Evolutionary conservation across 2,113 vertebrate species (phyloP).

Genomic region (Gambusia holbrooki): DNA sequence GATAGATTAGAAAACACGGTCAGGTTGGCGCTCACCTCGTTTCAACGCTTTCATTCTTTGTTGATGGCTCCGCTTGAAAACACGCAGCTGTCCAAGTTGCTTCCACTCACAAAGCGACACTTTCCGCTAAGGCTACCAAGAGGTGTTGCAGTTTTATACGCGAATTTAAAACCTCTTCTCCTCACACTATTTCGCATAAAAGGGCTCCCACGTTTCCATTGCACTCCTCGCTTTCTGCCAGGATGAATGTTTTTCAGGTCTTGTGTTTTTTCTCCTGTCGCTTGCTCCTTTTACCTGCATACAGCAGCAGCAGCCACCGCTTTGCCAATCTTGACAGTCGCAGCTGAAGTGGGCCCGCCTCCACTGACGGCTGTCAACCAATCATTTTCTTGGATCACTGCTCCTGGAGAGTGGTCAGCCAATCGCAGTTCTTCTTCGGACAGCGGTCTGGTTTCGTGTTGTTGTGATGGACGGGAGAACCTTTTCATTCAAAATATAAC

Average conservation of each 20-base stretch:
- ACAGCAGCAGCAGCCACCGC: conserved; percentile 67
- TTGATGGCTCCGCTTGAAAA: conserved; percentile 69
- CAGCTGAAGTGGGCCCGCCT: conserved; percentile 63
- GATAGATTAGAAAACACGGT: neutral
- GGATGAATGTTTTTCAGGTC: conserved; percentile 38
- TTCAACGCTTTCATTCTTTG: conserved; percentile 84
- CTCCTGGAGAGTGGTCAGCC: conserved; percentile 26
- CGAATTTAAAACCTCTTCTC: conserved; percentile 7
- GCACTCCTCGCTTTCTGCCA: conserved; percentile 17
- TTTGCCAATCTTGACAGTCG: conserved; percentile 80
- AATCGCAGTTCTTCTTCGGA: conserved; percentile 39
- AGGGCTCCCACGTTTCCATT: conserved; percentile 36
- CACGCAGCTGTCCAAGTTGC: conserved; percentile 79
- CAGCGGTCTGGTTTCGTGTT: conserved; percentile 57
- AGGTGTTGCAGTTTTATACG: conserved; percentile 32
- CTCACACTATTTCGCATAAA: neutral
- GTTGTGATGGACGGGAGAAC: conserved; percentile 68
- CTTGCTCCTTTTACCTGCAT: conserved; percentile 77
- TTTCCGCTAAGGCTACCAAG: conserved; percentile 52
- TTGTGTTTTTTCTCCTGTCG: conserved; percentile 53
- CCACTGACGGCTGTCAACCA: conserved; percentile 28
- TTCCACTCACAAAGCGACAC: conserved; percentile 59
- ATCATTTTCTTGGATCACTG: conserved; percentile 16
- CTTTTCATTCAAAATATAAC: conserved; percentile 75
- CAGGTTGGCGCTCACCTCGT: conserved; percentile 74